Evolutionary conservation across 2,113 vertebrate species (phyloP).

Genomic region (Leptobrachium leishanense): DNA sequence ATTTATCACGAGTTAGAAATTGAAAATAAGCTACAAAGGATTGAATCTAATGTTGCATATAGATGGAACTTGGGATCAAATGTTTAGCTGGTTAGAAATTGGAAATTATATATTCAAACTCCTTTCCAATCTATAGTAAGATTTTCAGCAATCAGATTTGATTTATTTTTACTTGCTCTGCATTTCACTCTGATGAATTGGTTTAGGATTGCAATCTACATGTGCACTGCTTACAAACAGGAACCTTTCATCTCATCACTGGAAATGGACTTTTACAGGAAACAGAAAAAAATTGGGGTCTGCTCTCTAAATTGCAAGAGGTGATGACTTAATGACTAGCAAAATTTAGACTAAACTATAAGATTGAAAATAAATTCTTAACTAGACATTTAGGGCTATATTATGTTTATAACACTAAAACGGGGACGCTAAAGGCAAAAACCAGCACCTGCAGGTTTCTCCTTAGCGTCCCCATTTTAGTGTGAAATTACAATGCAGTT

Average conservation of each 20-base stretch:
- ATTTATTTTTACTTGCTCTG: not conserved
- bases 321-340: too few relatives aligned
- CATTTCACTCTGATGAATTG: constrained; percentile 1
- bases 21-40: not conserved
- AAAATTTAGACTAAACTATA: too few relatives aligned
- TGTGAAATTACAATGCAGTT: too few relatives aligned
- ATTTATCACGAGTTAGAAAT: not conserved
- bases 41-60: not conserved
- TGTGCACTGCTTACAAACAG: not conserved
- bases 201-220: not conserved
- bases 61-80: not conserved
- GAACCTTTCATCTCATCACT: not conserved
- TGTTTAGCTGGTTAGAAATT: not conserved
- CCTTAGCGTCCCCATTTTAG: too few relatives aligned
- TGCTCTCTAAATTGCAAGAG: too few relatives aligned
- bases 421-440: too few relatives aligned
- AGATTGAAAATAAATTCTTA: too few relatives aligned
- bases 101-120: not conserved
- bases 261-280: not conserved
- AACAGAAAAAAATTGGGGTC: not conserved
- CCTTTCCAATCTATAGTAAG: not conserved
- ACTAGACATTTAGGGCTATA: too few relatives aligned
- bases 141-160: constrained; percentile 1
- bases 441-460: too few relatives aligned
- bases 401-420: too few relatives aligned